Base-by-base conservation (phyloP, 2,113 vertebrate species). In the Hyperopisus bebe region DNA sequence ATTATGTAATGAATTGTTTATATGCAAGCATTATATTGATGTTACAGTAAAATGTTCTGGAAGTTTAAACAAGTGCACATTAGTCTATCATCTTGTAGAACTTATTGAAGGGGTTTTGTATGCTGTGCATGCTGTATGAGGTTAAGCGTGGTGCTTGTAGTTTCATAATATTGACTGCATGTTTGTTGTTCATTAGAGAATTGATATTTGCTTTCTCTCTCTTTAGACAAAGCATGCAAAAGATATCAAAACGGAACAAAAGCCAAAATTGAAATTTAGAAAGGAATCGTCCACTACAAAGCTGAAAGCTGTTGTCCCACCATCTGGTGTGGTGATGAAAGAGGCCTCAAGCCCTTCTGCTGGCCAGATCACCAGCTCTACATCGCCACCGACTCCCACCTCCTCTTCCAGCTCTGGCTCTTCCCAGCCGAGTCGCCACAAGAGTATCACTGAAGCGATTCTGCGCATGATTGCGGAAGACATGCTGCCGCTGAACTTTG, bases 401-500 rank as follows among this genome's bases (percentile, higher is more conserved):
- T 89, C 93, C 1, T 88, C 86, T 58, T 89, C 89, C 27, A 89
- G 87, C 0, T 27, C 82, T 0, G 24, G 89, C 15, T 19, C 90
- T 66, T 39, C 87, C 0, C 15, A 51, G 3, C 83, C 88, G 6
- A 39, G 88, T 31, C 91, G 92, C 9, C 95, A 94, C 90, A 96
- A 95, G 87, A 91, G 17, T 88, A 91, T 95, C 46, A 91, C 86
- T 0, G 91, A 93, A n/a, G 95, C 94, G 1, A 91, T 94, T 0
- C 77, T 96, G 90, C 94, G 92, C 82, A 96, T 96, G 95, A 94
- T 96, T 0, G 94, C 96, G 0, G 95, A 96, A 86, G 96, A 96
- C 93, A 96, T 96, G 96, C 93, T 96, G 85, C 95, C 96, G 0
- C 93, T 96, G 84, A 96, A 94, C 92, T 94, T 96, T 88, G 93